phyloP scores from a whole-genome alignment of 2,888 invertebrate species.

The Trichopria drosophilae region DNA sequence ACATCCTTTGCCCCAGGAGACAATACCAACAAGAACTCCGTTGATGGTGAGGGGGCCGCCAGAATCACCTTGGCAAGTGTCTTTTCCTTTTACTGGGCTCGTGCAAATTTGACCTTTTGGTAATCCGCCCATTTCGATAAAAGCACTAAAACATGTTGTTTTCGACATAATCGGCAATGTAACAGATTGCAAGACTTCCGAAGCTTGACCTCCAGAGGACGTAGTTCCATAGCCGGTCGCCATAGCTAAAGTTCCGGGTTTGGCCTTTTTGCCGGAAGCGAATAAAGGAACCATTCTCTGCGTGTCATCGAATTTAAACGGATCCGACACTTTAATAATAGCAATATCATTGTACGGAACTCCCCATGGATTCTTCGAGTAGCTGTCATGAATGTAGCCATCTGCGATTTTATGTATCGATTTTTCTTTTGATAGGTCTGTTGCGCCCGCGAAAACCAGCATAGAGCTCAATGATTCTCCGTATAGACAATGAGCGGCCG shows the following conservation, averaged over 20 bases:
- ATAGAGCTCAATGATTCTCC: conserved; percentile 40
- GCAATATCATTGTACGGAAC: conserved; percentile 64
- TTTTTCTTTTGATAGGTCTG: conserved; percentile 60
- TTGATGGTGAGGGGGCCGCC: conserved; percentile 60
- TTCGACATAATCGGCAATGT: conserved; percentile 63
- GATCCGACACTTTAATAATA: conserved; percentile 52
- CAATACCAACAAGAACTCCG: conserved; percentile 58
- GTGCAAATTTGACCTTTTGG: no score
- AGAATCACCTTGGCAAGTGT: conserved; percentile 59
- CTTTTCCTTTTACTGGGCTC: conserved; percentile 32
- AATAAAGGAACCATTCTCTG: conserved; percentile 59
- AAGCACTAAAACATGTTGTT: conserved; percentile 59
- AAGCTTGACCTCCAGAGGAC: conserved; percentile 32
- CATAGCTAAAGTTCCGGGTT: conserved; percentile 12
- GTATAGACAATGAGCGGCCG: conserved; percentile 65
- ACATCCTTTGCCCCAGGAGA: conserved; percentile 63
- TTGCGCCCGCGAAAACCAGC: conserved; percentile 57
- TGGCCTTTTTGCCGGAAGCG: conserved; percentile 30
- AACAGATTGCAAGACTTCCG: conserved; percentile 59
- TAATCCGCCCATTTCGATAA: conserved; percentile 55
- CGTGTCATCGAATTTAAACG: conserved; percentile 59
- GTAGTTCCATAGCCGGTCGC: conserved; percentile 44
- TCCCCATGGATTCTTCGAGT: conserved; percentile 53
- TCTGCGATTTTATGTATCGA: conserved; percentile 57
- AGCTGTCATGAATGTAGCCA: conserved; percentile 62